A percentile compares a stretch with the other conserved stretches of the same genome.
These are phyloP conservation scores for Euzophera pinguis DNA, from an alignment of 2,888 invertebrate species.

Conservation along the genomic window DNA sequence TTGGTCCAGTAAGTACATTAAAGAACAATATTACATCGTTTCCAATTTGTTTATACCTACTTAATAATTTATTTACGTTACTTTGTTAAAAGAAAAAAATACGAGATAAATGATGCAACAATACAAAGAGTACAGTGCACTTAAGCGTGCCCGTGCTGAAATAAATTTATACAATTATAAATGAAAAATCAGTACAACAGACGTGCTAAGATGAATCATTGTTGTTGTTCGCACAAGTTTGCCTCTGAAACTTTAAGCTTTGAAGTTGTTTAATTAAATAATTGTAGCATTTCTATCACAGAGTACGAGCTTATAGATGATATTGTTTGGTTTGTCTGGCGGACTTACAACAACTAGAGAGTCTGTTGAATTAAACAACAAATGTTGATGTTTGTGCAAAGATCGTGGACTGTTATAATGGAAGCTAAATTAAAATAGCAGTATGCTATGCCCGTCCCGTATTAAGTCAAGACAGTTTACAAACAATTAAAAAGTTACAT, in stretches of 20 bases:
- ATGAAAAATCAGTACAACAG: slow-evolving; percentile 6
- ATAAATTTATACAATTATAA: slow-evolving; percentile 1
- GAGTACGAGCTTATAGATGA: neutral
- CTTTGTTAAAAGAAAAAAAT: too few relatives aligned
- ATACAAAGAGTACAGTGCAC: neutral
- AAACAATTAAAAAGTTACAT: too few relatives aligned
- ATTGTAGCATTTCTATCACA: neutral
- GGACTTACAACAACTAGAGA: neutral
- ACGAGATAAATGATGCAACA: slow-evolving; percentile 16
- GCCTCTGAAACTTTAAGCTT: neutral
- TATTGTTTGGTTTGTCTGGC: neutral
- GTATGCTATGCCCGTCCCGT: neutral
- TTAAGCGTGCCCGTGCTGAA: neutral
- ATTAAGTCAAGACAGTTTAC: too few relatives aligned
- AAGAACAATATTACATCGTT: too few relatives aligned
- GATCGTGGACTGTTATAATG: neutral
- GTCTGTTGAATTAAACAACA: slow-evolving; percentile 9
- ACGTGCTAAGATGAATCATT: neutral
- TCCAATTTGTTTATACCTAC: too few relatives aligned
- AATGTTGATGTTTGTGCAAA: neutral
- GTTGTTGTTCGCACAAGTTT: neutral
- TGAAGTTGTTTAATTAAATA: neutral
- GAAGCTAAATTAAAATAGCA: neutral
- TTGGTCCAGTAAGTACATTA: too few relatives aligned
- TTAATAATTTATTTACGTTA: too few relatives aligned